Percentiles rank a stretch among this genome's conserved stretches.
Conservation (phyloP, 2,113 vertebrate genomes). For the Entosphenus tridentatus region DNA sequence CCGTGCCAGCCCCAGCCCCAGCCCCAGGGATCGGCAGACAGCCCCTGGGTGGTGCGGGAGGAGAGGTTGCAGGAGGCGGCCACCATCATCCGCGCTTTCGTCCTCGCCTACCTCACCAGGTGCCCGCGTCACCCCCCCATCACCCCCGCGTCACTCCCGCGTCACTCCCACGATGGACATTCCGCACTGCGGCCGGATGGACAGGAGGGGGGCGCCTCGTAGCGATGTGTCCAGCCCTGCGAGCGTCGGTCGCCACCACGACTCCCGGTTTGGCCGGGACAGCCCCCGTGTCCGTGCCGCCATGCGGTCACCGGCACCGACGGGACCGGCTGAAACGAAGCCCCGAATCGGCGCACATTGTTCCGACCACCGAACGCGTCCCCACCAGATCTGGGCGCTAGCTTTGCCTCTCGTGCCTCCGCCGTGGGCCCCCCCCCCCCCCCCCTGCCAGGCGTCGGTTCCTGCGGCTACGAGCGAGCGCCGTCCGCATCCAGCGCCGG, state of each 20-base stretch:
- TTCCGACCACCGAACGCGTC: slow-evolving; percentile 36
- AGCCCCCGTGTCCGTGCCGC: too few relatives aligned
- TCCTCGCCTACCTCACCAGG: slow-evolving; percentile 80
- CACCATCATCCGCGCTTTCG: slow-evolving; percentile 56
- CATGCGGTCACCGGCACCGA: too few relatives aligned
- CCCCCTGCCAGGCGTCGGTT: slow-evolving; percentile 42
- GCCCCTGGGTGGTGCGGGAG: slow-evolving; percentile 43
- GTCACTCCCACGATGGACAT: too few relatives aligned
- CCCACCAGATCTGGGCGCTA: slow-evolving; percentile 34
- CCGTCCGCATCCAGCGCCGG: slow-evolving; percentile 47
- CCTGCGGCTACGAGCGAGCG: slow-evolving; percentile 29
- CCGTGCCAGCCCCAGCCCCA: too few relatives aligned
- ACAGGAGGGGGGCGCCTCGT: too few relatives aligned
- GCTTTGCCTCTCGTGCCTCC: slow-evolving; percentile 47
- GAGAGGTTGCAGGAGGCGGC: slow-evolving; percentile 50
- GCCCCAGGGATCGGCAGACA: too few relatives aligned
- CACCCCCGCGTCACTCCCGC: too few relatives aligned
- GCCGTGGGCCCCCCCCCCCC: slow-evolving; percentile 9
- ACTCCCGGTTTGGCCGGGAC: too few relatives aligned
- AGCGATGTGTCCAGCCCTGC: too few relatives aligned
- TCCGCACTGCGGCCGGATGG: too few relatives aligned
- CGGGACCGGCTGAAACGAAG: too few relatives aligned
- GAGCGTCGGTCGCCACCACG: too few relatives aligned
- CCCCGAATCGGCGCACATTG: background rate
- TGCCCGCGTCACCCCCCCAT: slow-evolving; percentile 11